Evolutionary conservation across 30 jellyfish, hydroid and myxozoan genomes (phyloP).

Genomic region (Chrysaora quinquecirrha): DNA sequence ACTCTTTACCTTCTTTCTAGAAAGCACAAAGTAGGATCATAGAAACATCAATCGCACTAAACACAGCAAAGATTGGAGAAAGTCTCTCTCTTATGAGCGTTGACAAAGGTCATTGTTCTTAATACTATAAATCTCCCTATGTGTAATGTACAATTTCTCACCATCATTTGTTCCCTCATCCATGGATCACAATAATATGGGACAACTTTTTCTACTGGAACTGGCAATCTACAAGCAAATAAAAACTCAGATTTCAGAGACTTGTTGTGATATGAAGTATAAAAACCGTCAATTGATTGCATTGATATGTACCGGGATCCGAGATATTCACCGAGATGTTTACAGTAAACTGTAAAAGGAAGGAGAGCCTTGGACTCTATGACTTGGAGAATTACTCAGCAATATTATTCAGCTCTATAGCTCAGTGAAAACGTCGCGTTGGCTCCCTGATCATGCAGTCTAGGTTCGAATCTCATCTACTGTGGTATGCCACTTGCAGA

Average conservation of each 20-base stretch:
- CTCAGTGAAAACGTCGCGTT: background rate
- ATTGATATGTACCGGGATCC: too few species aligned
- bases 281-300: too few species aligned
- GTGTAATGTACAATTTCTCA: background rate
- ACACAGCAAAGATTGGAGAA: background rate
- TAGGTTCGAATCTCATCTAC: too few species aligned
- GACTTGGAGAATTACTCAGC: too few species aligned
- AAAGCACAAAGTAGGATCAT: background rate
- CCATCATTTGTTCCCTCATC: background rate
- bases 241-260: background rate
- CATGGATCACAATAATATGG: background rate
- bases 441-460: background rate
- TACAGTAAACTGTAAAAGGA: background rate
- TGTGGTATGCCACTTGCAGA: too few species aligned
- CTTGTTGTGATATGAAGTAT: too few species aligned
- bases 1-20: constrained; percentile 42
- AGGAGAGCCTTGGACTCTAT: background rate
- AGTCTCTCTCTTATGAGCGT: too few species aligned
- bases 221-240: background rate
- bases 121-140: background rate
- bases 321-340: too few species aligned
- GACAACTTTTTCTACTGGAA: background rate
- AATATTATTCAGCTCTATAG: too few species aligned
- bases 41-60: background rate
- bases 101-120: too few species aligned